phyloP scores from a whole-genome alignment of 1,140 invertebrate genomes.

The Pseudomyrmex dendroicus region DNA sequence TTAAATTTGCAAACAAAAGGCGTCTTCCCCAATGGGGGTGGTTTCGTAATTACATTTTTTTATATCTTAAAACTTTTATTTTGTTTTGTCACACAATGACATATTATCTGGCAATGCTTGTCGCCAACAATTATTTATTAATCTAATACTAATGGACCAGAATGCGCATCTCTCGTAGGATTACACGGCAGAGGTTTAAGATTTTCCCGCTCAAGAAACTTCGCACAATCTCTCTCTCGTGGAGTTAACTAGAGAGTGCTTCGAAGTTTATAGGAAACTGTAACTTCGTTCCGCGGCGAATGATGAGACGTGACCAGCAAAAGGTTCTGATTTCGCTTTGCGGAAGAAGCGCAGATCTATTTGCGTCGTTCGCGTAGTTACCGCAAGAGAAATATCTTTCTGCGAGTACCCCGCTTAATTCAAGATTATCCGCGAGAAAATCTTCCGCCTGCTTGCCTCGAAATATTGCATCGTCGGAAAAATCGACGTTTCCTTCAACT shows the following conservation, averaged over 20 bases:
- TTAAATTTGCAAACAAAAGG: no score
- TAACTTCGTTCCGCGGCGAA: slow-evolving; percentile 10
- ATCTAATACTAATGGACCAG: background rate
- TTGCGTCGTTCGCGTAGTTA: slow-evolving; percentile 22
- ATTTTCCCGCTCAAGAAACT: slow-evolving; percentile 3
- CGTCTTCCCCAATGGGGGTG: no score
- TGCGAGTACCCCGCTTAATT: background rate
- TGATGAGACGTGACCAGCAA: slow-evolving; percentile 17
- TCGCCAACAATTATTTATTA: background rate
- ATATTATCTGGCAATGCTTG: no score
- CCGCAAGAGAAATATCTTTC: slow-evolving; percentile 17
- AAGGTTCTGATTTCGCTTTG: slow-evolving; percentile 23
- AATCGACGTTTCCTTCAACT: background rate
- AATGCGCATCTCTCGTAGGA: background rate
- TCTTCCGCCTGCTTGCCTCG: background rate
- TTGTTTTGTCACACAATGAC: no score
- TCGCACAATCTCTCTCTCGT: background rate
- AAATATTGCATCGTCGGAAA: slow-evolving; percentile 22
- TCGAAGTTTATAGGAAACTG: slow-evolving; percentile 39
- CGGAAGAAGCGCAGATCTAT: background rate
- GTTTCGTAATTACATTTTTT: no score
- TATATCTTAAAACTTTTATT: no score
- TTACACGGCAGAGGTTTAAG: background rate
- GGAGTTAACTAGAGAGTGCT: slow-evolving; percentile 22
- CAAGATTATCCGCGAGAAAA: slow-evolving; percentile 24